Conservation (phyloP, 2,113 vertebrate species). For the Tetrax tetrax region DNA sequence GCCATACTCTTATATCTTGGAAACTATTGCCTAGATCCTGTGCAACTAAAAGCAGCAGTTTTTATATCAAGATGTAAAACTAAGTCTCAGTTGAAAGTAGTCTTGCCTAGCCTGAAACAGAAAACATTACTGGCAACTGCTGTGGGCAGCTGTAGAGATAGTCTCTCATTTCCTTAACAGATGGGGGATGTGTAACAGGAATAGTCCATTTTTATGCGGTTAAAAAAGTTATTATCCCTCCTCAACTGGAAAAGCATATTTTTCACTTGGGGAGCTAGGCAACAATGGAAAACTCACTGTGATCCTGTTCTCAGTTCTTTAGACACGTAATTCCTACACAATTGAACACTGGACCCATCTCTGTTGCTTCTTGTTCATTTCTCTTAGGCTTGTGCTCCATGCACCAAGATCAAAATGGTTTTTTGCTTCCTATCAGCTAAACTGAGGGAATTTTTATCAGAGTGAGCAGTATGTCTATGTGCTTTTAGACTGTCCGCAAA, state of each 20-base stretch:
- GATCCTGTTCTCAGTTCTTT: background rate
- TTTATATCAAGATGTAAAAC: background rate
- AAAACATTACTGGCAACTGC: background rate
- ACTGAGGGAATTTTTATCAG: background rate
- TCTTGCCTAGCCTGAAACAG: background rate
- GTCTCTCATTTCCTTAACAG: background rate
- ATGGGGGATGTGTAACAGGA: background rate
- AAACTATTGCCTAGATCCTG: background rate
- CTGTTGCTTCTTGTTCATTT: background rate
- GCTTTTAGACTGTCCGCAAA: background rate
- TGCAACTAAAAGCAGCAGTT: background rate
- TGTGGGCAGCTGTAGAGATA: background rate
- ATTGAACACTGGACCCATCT: background rate
- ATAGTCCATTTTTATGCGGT: background rate
- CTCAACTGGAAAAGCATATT: background rate
- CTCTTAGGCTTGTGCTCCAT: background rate
- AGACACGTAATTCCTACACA: background rate
- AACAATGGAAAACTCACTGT: background rate
- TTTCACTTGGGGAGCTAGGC: background rate
- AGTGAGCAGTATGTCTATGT: background rate
- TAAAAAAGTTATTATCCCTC: background rate
- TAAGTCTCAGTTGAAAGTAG: background rate
- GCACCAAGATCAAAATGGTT: background rate
- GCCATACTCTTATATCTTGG: background rate
- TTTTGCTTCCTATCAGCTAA: background rate